Percentiles rank a stretch among this genome's conserved stretches.
Conservation (phyloP, 2,888 invertebrate genomes). For the Pseudeuparius sepicola region DNA sequence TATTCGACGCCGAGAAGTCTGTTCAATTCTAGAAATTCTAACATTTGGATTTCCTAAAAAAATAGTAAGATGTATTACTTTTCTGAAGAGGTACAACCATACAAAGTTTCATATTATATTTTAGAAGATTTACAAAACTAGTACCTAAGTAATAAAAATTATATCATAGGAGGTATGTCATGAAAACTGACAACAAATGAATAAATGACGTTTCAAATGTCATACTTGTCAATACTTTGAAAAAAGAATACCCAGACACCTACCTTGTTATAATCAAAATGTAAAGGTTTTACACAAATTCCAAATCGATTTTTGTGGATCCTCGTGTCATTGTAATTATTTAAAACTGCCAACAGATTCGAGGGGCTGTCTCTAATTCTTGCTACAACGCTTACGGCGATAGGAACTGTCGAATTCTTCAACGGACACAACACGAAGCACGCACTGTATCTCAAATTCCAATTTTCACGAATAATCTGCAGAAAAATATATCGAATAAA, state of each 20-base stretch:
- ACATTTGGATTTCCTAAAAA: conserved; percentile 60
- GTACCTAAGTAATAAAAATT: too few species aligned
- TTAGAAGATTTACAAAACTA: too few species aligned
- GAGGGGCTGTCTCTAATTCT: conserved; percentile 49
- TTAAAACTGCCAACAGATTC: conserved; percentile 54
- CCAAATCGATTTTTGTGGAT: conserved; percentile 43
- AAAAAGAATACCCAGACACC: too few species aligned
- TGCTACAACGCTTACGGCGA: conserved; percentile 61
- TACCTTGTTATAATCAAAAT: conserved; percentile 75
- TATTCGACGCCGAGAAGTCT: conserved; percentile 72
- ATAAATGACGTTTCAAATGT: too few species aligned
- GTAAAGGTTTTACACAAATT: conserved; percentile 84
- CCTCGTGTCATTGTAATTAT: conserved; percentile 43
- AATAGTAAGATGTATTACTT: background rate
- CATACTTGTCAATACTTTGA: too few species aligned
- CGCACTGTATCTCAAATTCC: conserved; percentile 88
- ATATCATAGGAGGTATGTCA: too few species aligned
- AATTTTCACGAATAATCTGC: conserved; percentile 77
- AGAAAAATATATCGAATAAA: conserved; percentile 1
- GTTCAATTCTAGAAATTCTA: conserved; percentile 86
- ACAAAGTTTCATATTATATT: too few species aligned
- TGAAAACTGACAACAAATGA: too few species aligned
- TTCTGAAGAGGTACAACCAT: too few species aligned
- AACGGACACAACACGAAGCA: conserved; percentile 79
- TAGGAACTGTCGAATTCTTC: conserved; percentile 49